A percentile compares a stretch with the other conserved stretches of the same genome.
phyloP scores from a whole-genome alignment of 2,888 invertebrate genomes.

The Sinhomidia bicolor region DNA sequence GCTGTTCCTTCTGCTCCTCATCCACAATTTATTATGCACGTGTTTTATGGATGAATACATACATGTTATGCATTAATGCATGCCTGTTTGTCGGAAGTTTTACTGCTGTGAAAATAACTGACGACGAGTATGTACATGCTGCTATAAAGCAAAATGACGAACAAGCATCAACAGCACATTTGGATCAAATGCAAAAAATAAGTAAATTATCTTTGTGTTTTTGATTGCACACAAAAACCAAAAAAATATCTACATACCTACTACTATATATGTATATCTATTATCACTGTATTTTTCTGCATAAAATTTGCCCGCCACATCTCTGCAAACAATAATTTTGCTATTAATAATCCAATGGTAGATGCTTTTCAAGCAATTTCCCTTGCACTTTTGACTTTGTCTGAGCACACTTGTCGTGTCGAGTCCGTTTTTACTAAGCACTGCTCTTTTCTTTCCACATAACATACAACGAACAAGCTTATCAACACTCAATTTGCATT shows the following conservation, averaged over 20 bases:
- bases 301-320: too few relatives aligned
- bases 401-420: not conserved
- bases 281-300: too few relatives aligned
- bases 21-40: not conserved
- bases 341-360: not conserved
- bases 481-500: slow-evolving; percentile 68
- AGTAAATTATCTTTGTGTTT: too few relatives aligned
- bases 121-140: not conserved
- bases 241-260: too few relatives aligned
- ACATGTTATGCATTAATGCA: not conserved
- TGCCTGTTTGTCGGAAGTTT: slow-evolving; percentile 23
- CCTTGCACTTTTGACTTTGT: slow-evolving; percentile 1
- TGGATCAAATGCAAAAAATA: too few relatives aligned
- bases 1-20: slow-evolving; percentile 19
- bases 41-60: not conserved
- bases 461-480: slow-evolving; percentile 12
- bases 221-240: too few relatives aligned
- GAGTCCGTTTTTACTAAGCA: not conserved
- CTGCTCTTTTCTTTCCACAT: not conserved
- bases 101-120: not conserved
- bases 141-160: not conserved
- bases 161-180: too few relatives aligned
- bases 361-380: slow-evolving; percentile 14
- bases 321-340: too few relatives aligned
- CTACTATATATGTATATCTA: too few relatives aligned